Evolutionary conservation across 2,797 vertebrate genomes (phyloP).

Genomic region (Amphiprion clarkii): DNA sequence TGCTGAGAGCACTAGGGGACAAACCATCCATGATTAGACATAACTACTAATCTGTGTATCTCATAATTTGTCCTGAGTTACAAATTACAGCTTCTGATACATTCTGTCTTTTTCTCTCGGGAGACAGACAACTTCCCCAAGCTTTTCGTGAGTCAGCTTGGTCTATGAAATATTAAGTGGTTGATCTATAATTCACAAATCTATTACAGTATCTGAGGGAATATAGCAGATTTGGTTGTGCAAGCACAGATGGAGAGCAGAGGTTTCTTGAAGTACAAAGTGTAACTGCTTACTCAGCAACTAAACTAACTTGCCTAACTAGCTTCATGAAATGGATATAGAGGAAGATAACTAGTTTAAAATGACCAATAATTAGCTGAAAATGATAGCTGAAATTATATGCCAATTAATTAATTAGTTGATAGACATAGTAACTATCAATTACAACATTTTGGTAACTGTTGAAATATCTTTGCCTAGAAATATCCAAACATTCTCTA

Average conservation of each 20-base stretch:
- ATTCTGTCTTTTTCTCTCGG: slow-evolving; percentile 14
- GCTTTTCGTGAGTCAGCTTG: slow-evolving; percentile 46
- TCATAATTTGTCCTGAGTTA: slow-evolving; percentile 26
- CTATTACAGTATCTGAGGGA: slow-evolving; percentile 39
- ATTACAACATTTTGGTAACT: no score
- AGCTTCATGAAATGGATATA: not conserved
- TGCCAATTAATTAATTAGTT: no score
- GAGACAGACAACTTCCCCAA: slow-evolving; percentile 32
- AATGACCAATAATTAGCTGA: no score
- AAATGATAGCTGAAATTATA: no score
- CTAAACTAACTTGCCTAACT: not conserved
- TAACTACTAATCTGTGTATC: not conserved
- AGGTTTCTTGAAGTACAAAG: not conserved
- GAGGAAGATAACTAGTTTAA: no score
- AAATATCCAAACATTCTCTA: no score
- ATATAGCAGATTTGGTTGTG: slow-evolving; percentile 3
- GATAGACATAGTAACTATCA: no score
- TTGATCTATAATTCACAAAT: slow-evolving; percentile 60
- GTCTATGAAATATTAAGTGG: slow-evolving; percentile 64
- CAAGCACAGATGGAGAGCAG: not conserved
- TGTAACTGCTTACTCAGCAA: not conserved
- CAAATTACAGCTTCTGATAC: slow-evolving; percentile 15
- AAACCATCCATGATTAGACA: slow-evolving; percentile 4
- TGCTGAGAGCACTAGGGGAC: not conserved
- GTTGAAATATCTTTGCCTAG: no score